Evolutionary conservation across 2,113 vertebrate species (phyloP), one percentile per base, ranked within the genome.

Genomic region (Tachysurus vachellii): DNA sequence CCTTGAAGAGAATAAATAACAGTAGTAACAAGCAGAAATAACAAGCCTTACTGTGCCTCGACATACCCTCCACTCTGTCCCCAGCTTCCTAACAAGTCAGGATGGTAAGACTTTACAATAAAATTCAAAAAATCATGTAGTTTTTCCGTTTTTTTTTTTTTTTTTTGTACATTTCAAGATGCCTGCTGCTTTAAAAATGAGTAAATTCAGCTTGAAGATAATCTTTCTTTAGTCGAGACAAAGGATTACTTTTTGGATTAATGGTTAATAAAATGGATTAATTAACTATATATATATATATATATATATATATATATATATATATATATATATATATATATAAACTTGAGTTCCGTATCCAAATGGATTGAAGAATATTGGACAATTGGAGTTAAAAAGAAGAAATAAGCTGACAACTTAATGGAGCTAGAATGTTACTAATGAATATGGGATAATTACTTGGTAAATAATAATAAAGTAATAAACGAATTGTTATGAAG

Each of bases 1-100:
- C 47, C 75, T 70, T 79, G 31, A 66, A 66, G 56, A 80, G 21
- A 68, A 80, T 61, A 28, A 80, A 87, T 31, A 59, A 47, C 17
- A 36, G 61, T 31, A 68, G 62, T 26, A 84, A 73, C 42, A 75
- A 59, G 68, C 54, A 75, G 9, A 75, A 47, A 85, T 26, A 44
- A 80, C 54, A 80, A 80, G 79, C 54, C 19, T 4, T 59, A 17
- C 54, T 59, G 28, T 59, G 21, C 36, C 53, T 23, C 59, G 79
- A 59, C 19, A 59, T 19, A 80, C 7, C 31, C 79, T 80, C 11
- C 23, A 26, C 19, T 80, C 56, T 42, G 12, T 10, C 54, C 2
- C 10, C 31, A 80, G 31, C 28, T 12, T 59, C 54, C 54, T 36
- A 80, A 80, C 53, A 57, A 80, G 19, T 28, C 50, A 31, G 53